A percentile compares a stretch with the other conserved stretches of the same genome.
Evolutionary conservation across 2,797 vertebrate species (phyloP).

Genomic region (Manis crassicaudata): DNA sequence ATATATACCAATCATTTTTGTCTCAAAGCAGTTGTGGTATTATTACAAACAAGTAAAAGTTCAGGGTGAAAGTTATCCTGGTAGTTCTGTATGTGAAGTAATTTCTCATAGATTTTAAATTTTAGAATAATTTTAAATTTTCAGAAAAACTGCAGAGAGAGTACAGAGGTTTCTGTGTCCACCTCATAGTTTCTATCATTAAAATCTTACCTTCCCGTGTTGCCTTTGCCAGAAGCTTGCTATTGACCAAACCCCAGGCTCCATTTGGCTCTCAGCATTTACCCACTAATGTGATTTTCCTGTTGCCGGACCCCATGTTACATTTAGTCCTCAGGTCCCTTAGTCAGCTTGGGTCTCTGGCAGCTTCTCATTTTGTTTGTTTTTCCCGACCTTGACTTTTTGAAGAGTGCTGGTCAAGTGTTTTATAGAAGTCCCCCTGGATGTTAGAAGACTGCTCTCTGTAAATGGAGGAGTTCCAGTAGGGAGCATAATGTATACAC

Average conservation of each 20-base stretch:
- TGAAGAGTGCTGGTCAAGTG: neutral
- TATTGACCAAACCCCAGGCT: neutral
- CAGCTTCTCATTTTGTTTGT: neutral
- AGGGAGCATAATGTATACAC: neutral
- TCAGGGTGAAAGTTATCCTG: neutral
- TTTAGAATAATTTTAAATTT: constrained; percentile 29
- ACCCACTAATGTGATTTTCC: neutral
- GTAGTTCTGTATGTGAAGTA: neutral
- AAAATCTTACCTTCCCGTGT: neutral
- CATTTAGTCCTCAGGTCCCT: neutral
- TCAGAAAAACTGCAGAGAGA: neutral
- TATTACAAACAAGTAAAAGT: constrained; percentile 17
- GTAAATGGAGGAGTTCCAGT: neutral
- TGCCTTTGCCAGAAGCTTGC: neutral
- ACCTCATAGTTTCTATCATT: neutral
- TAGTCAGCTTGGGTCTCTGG: neutral
- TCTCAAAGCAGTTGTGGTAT: constrained; percentile 12
- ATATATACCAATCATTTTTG: constrained; percentile 9
- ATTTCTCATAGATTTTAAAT: constrained; percentile 30
- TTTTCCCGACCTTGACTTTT: constrained; percentile 26
- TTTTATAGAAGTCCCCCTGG: neutral
- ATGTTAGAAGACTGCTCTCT: constrained; percentile 41
- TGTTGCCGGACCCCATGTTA: neutral
- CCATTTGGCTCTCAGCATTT: neutral
- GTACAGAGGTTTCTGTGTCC: neutral